Evolutionary conservation across 2,888 invertebrate species (phyloP), one percentile per base, ranked within the genome.

Genomic region (Cosmorhoe ocellata): DNA sequence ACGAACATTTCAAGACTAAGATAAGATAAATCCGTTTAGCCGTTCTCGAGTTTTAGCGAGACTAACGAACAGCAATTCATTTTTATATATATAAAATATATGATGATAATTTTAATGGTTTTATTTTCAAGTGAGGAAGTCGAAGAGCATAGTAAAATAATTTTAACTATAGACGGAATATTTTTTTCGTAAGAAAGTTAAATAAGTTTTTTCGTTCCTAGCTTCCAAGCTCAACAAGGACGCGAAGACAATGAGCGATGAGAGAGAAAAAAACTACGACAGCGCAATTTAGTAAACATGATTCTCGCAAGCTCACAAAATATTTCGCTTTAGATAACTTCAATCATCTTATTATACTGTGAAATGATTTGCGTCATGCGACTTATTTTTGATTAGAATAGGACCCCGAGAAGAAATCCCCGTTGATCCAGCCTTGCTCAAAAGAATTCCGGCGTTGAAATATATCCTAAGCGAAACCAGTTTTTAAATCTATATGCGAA

Each of bases 191-290:
- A 7, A 34, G 28, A 22, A 48, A 48, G 11, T 41, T 36, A 48
- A 41, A 48, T 37, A 41, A 36, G 41, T 37, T 41, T 30, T 40
- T 18, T 24, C 18, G 6, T 38, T 34, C 12, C 28, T 10, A 24
- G 30, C 22, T 41, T 26, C n/a, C 22, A 46, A 33, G 34, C 41
- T 40, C 31, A 51, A 50, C 41, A 37, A 49, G 45, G 33, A 22
- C 44, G 34, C 39, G 38, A 52, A 45, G 41, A 45, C 51, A 51
- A 56, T 51, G 48, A 51, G 38, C 37, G 49, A 52, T 52, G 52
- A 47, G 52, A 45, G 42, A 50, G 48, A 49, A 39, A 18, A 55
- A 36, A 55, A 47, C 36, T 40, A 51, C 43, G 31, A 36, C 31
- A 43, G 28, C 27, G 38, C 40, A 47, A 51, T 49, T 51, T 46